Conservation (phyloP, 1,140 invertebrate genomes). For the Macrostomum lignano region DNA sequence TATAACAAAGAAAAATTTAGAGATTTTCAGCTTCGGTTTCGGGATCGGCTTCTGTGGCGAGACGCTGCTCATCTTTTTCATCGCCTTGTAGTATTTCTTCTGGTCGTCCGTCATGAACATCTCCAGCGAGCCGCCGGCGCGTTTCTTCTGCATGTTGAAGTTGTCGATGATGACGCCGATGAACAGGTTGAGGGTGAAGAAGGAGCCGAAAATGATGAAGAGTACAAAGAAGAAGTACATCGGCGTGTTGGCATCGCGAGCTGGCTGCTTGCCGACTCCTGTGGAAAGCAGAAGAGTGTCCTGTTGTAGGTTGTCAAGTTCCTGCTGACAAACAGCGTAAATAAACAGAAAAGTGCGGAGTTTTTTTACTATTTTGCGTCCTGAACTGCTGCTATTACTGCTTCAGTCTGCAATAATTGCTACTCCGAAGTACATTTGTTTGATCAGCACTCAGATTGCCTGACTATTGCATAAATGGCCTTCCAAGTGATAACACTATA, state of each 20-base stretch:
- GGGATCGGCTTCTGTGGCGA: constrained; percentile 89
- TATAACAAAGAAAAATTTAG: constrained; percentile 79
- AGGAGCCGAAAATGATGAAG: constrained; percentile 84
- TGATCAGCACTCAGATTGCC: too few species aligned
- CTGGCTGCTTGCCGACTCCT: constrained; percentile 59
- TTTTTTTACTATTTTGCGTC: too few species aligned
- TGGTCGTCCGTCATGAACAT: constrained; percentile 99
- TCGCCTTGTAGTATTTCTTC: constrained; percentile 97
- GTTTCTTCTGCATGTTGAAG: constrained; percentile 96
- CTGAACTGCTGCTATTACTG: too few species aligned
- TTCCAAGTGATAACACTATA: too few species aligned
- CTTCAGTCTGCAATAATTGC: too few species aligned
- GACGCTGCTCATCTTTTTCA: constrained; percentile 97
- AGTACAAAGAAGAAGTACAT: constrained; percentile 94
- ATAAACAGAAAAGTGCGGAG: too few species aligned
- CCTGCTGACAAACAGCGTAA: too few species aligned
- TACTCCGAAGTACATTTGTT: too few species aligned
- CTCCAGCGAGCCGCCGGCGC: constrained; percentile 78
- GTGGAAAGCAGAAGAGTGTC: constrained; percentile 19
- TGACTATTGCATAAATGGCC: too few species aligned
- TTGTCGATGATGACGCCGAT: constrained; percentile 94
- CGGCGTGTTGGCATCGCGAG: constrained; percentile 66
- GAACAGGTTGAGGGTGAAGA: constrained; percentile 86
- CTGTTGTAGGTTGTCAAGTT: too few species aligned
- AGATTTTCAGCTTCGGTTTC: constrained; percentile 44